Percentiles rank a stretch among this genome's conserved stretches.
These are phyloP conservation scores for Eubasilissa splendida DNA, from an alignment of 2,888 invertebrate genomes.

Conservation along the genomic window DNA sequence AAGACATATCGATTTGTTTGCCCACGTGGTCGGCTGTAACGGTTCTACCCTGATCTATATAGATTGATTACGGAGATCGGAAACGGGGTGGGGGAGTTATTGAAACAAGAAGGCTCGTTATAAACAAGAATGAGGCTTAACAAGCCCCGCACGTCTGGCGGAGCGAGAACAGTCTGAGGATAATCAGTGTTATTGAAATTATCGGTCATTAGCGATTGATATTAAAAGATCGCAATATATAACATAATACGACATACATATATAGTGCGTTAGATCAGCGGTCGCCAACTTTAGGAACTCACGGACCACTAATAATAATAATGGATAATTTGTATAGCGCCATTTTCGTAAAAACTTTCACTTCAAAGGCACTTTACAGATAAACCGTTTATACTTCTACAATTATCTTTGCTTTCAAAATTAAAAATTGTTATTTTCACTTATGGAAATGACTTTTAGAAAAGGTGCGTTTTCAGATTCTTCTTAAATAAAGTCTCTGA, in stretches of 20 bases:
- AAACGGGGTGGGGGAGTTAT: slow-evolving; percentile 44
- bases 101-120: slow-evolving; percentile 48
- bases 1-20: slow-evolving; percentile 41
- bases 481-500: too few species aligned
- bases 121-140: slow-evolving; percentile 45
- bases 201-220: slow-evolving; percentile 28
- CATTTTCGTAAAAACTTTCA: too few species aligned
- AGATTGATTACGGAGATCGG: slow-evolving; percentile 50
- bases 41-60: slow-evolving; percentile 23
- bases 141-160: slow-evolving; percentile 26
- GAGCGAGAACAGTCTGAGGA: slow-evolving; percentile 16
- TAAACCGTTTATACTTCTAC: too few species aligned
- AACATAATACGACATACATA: not conserved
- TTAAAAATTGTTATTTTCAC: too few species aligned
- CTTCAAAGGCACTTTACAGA: too few species aligned
- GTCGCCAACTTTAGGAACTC: too few species aligned
- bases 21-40: slow-evolving; percentile 36
- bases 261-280: too few species aligned
- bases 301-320: too few species aligned
- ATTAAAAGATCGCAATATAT: not conserved
- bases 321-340: too few species aligned
- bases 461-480: too few species aligned
- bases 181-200: slow-evolving; percentile 39
- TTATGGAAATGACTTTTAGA: too few species aligned
- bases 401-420: too few species aligned